Percentiles rank a stretch among this genome's conserved stretches.
These are phyloP conservation scores for Doris montereyensis DNA, from an alignment of 2,888 invertebrate species.

Conservation along the genomic window DNA sequence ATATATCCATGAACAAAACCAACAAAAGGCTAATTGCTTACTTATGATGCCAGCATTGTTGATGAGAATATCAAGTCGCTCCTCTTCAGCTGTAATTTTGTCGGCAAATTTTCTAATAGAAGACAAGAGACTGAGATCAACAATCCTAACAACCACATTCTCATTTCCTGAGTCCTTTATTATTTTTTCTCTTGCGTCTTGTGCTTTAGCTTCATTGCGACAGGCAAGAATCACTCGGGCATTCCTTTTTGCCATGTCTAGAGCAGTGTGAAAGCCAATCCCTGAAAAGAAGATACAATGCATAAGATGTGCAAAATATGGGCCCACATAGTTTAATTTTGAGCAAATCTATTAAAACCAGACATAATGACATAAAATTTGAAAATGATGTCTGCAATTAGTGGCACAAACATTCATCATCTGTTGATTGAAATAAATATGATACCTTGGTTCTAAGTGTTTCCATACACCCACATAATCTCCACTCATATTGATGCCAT, in stretches of 20 bases:
- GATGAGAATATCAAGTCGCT: slow-evolving; percentile 57
- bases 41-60: slow-evolving; percentile 65
- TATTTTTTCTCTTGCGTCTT: slow-evolving; percentile 51
- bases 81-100: slow-evolving; percentile 50
- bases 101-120: slow-evolving; percentile 60
- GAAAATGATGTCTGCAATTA: no score
- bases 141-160: slow-evolving; percentile 51
- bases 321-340: neutral
- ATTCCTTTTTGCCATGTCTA: slow-evolving; percentile 60
- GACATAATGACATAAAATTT: no score
- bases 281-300: slow-evolving; percentile 47
- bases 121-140: slow-evolving; percentile 55
- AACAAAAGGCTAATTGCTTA: slow-evolving; percentile 41
- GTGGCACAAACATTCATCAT: no score
- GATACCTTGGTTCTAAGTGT: no score
- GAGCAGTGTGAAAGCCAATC: slow-evolving; percentile 61
- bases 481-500: no score
- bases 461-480: no score
- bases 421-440: no score
- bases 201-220: slow-evolving; percentile 51
- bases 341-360: neutral
- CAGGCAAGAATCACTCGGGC: slow-evolving; percentile 62
- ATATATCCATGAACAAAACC: neutral
- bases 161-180: slow-evolving; percentile 68
- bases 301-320: neutral